These are phyloP conservation scores for Tenrec ecaudatus DNA, from an alignment of 2,113 vertebrate genomes.

Conservation along the genomic window DNA sequence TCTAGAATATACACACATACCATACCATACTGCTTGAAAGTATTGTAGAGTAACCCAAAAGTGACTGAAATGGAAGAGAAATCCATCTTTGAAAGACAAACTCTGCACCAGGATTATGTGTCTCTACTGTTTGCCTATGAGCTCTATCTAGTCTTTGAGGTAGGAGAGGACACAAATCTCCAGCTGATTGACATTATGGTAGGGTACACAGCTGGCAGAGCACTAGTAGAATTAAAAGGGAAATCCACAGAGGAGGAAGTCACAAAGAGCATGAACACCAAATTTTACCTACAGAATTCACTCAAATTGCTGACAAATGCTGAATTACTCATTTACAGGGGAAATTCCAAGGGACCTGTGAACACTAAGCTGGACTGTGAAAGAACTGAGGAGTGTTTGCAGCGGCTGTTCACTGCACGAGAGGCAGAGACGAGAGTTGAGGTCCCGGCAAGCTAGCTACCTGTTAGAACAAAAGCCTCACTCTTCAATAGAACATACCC, in stretches of 20 bases:
- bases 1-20: background rate
- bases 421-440: background rate
- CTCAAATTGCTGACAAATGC: background rate
- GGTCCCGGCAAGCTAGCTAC: background rate
- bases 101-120: background rate
- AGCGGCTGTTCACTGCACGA: background rate
- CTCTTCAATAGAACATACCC: background rate
- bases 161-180: background rate
- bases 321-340: background rate
- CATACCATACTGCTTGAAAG: background rate
- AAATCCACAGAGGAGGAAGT: background rate
- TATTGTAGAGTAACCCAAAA: background rate
- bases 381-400: background rate
- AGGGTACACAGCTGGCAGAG: background rate
- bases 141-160: background rate
- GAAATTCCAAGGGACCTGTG: background rate
- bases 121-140: background rate
- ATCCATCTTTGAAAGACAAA: background rate
- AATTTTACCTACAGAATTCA: background rate
- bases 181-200: background rate
- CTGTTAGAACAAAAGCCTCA: background rate
- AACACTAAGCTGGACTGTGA: background rate
- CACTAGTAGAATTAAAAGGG: background rate
- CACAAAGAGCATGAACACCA: background rate
- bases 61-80: background rate